These are phyloP conservation scores for Blastobasis lacticolella DNA, from an alignment of 2,888 invertebrate species.

Conservation along the genomic window DNA sequence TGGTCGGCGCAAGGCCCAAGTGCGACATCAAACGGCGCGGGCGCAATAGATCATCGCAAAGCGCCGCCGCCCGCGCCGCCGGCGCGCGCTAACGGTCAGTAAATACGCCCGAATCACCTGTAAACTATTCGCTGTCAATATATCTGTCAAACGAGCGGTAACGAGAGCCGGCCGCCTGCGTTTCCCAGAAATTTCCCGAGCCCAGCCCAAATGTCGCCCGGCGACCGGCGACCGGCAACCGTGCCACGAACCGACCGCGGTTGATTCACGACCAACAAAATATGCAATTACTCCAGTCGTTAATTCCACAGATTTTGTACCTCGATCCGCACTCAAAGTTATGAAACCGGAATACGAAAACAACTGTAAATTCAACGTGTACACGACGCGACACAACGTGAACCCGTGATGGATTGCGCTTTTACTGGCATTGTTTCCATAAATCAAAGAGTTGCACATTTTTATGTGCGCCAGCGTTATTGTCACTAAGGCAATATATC, in stretches of 20 bases:
- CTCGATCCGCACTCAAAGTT: neutral
- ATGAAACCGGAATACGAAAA: conserved; percentile 4
- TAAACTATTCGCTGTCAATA: conserved; percentile 35
- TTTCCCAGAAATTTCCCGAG: conserved; percentile 1
- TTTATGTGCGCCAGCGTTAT: conserved; percentile 1
- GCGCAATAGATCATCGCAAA: conserved; percentile 28
- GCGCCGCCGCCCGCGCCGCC: conserved; percentile 7
- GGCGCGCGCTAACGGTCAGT: conserved; percentile 18
- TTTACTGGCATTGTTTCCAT: conserved; percentile 5
- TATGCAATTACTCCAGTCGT: neutral
- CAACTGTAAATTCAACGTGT: conserved; percentile 2
- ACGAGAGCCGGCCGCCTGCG: conserved; percentile 32
- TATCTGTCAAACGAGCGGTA: conserved; percentile 43
- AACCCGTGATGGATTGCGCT: conserved; percentile 4
- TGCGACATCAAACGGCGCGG: conserved; percentile 27
- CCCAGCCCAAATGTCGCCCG: too few relatives aligned
- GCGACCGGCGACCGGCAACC: too few relatives aligned
- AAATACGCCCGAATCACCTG: conserved; percentile 22
- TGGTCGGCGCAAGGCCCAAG: neutral
- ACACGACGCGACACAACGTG: neutral
- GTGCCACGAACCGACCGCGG: too few relatives aligned
- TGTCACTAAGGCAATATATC: too few relatives aligned
- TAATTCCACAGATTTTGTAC: neutral
- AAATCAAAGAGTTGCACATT: conserved; percentile 7
- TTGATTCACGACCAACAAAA: conserved; percentile 2